Base-by-base conservation (phyloP, 2,888 invertebrate species). In the Norana najaformis region DNA sequence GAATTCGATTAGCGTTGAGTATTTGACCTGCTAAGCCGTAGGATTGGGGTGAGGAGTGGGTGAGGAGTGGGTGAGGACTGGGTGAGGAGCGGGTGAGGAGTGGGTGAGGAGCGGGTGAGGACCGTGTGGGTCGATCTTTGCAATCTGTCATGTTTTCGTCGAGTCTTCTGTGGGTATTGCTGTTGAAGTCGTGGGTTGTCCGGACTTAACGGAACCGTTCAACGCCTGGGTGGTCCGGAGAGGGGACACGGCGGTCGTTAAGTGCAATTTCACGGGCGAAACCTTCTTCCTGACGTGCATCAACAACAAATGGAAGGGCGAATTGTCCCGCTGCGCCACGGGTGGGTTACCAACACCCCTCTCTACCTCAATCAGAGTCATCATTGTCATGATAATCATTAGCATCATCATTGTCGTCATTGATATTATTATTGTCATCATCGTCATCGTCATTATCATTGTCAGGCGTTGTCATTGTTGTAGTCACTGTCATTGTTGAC, bases 271-370 rank as follows among this genome's bases (percentile, higher is more conserved):
- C 38, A 91, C 91, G 2, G 91, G 91, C 6, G 91, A 90, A 35
- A 91, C 90, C 36, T 91, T 90, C 89, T 82, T 47, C 85, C 88
- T 91, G 53, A 89, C 91, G 14, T 91, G 91, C 88, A 88, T 69
- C 69, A 90, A 90, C 35, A 90, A 69, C 35, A 30, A 53, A 36
- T 91, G 91, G 91, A 91, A 88, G 23, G 91, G 91, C 30, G 90
- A 90, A n/a, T 85, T 90, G 35, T 85, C 83, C 88, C 90, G 91
- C 90, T 91, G 91, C 88, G 83, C 90, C 37, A 85, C 69, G 53
- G 91, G 91, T 91, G 35, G 89, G 89, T 38, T 69, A 38, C 41
- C 37, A 30, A 14, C 38, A 36, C 39, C 36, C 34, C 36, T 1
- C 14, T 35, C 36, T 47, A 35, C 36, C 4, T 18, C 18, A 18